Conservation (phyloP, 2,888 invertebrate genomes). For the Xanthia togata region DNA sequence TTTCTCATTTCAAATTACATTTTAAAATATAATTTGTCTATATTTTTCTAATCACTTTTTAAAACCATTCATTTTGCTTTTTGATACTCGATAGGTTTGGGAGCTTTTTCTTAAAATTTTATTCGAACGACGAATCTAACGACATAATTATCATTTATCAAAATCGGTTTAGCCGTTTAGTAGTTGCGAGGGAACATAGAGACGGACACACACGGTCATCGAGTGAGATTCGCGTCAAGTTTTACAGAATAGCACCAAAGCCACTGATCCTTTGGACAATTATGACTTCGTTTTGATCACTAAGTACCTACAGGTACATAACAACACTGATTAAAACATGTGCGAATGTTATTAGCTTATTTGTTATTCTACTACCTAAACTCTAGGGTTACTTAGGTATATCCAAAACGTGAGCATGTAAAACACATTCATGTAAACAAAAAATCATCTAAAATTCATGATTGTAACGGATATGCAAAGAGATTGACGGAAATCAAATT, state of each 20-base stretch:
- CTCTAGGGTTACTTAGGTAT: conserved; percentile 19
- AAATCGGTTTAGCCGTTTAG: no score
- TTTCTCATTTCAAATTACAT: no score
- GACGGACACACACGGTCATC: not conserved
- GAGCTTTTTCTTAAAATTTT: no score
- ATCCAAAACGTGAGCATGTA: conserved; percentile 11
- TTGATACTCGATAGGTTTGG: no score
- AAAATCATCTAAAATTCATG: conserved; percentile 65
- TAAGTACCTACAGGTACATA: not conserved
- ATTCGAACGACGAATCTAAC: no score
- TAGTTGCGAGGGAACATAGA: no score
- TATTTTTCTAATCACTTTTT: no score
- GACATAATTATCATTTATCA: no score
- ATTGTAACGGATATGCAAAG: conserved; percentile 66
- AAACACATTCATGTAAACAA: conserved; percentile 48
- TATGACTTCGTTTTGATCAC: not conserved
- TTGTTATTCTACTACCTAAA: conserved; percentile 6
- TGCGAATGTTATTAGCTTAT: not conserved
- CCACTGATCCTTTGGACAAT: not conserved
- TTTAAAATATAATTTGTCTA: no score
- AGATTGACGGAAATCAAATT: conserved; percentile 60
- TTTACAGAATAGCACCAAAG: not conserved
- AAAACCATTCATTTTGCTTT: no score
- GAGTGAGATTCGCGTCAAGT: not conserved
- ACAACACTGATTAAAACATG: conserved; percentile 14